These are phyloP conservation scores for Coendou prehensilis DNA, from an alignment of 2,797 vertebrate genomes.

Conservation along the genomic window DNA sequence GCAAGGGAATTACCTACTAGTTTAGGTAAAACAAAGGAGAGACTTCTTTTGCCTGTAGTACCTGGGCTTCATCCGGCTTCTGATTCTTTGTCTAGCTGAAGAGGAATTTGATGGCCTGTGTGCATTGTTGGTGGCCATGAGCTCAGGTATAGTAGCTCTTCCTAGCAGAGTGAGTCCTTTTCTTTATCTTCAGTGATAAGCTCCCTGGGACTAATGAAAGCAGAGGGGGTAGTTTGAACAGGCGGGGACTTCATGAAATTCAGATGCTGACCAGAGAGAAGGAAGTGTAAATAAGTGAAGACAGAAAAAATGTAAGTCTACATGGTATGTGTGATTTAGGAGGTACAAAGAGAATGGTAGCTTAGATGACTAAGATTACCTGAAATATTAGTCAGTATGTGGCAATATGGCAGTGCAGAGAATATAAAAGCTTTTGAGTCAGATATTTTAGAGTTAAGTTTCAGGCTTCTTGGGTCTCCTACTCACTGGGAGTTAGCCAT, in stretches of 20 bases:
- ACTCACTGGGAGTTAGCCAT: neutral
- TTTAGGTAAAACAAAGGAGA: neutral
- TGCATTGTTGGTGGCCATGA: neutral
- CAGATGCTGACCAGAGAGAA: neutral
- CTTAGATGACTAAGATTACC: neutral
- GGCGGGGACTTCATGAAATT: neutral
- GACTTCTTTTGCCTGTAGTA: neutral
- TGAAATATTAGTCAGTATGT: neutral
- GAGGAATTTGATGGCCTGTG: neutral
- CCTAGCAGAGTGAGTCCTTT: neutral
- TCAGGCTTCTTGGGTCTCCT: neutral
- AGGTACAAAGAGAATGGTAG: neutral
- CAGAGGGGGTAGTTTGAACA: neutral
- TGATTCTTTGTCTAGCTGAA: neutral
- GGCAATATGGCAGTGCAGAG: fast-evolving
- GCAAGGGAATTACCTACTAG: neutral
- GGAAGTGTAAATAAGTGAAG: neutral
- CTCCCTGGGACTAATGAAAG: neutral
- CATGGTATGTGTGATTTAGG: fast-evolving
- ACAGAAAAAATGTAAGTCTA: neutral
- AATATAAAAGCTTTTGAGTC: neutral
- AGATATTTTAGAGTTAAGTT: neutral
- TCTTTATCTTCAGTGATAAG: neutral
- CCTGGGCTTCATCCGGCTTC: neutral
- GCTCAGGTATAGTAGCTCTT: neutral